Evolutionary conservation across 2,888 invertebrate genomes (phyloP), one percentile per base, ranked within the genome.

Genomic region (Chymomyza caudatula): DNA sequence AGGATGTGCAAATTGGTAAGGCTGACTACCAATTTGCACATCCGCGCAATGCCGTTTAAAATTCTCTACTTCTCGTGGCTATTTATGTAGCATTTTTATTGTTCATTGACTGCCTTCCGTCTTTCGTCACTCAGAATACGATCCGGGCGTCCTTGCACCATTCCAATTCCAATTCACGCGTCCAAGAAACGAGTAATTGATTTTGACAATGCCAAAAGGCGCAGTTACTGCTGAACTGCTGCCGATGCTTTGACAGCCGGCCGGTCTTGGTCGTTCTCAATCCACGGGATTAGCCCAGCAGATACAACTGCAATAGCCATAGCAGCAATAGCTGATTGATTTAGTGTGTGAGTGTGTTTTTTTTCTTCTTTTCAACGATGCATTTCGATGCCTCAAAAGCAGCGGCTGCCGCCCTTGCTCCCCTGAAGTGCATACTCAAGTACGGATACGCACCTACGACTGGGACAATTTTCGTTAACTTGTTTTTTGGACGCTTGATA

Each of bases 121-220:
- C 60, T 63, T 74, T 67, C 52, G 17, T 56, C 23, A 37, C 47
- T 19, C 23, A 56, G n/a, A 37, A 43, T 49, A 69, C 74, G n/a
- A n/a, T n/a, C 68, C 70, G 11, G 11, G 37, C 1, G 13, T 43
- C 4, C 43, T 13, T 43, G n/a, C 43, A 67, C 69, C 69, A 70
- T 69, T 68, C 67, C 76, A 71, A 74, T 77, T 79, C 77, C 81
- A 82, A 77, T 78, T 76, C 76, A 69, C 77, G 70, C 72, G 74
- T 74, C 71, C 69, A 62, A 70, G 70, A 63, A 76, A 69, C 73
- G 70, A 71, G 78, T 83, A 84, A 85, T 86, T 85, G 82, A 74
- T 85, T 86, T 72, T 82, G 87, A 85, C 85, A 84, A 64, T 37
- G 52, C 60, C 55, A 62, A 42, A 60, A 22, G 69, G 53, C 65